Percentiles rank a stretch among this genome's conserved stretches.
phyloP scores from a whole-genome alignment of 2,888 invertebrate genomes.

The Drosophila putrida region DNA sequence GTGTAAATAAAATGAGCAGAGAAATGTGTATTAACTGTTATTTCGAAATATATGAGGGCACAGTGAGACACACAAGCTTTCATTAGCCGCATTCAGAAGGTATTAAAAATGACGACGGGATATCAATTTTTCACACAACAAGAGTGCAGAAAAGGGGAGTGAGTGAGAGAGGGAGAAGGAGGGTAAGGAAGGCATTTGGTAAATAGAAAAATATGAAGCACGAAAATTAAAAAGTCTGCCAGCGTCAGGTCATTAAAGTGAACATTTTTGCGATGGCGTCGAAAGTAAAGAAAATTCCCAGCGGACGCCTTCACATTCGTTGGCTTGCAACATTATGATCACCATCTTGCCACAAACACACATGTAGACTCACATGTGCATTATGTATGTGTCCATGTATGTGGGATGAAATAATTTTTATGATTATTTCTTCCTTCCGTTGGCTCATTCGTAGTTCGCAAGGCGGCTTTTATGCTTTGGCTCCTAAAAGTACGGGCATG shows the following conservation, averaged over 20 bases:
- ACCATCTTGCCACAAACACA: constrained; percentile 43
- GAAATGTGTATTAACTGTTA: constrained; percentile 61
- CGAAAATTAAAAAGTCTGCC: constrained; percentile 74
- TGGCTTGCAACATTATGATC: constrained; percentile 79
- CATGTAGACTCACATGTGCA: constrained; percentile 26
- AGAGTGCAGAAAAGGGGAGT: background rate
- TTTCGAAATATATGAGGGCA: constrained; percentile 54
- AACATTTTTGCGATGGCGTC: constrained; percentile 63
- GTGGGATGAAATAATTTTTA: constrained; percentile 82
- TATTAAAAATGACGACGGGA: constrained; percentile 70
- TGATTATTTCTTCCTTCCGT: constrained; percentile 84
- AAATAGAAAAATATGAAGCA: constrained; percentile 74
- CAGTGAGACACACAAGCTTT: constrained; percentile 50
- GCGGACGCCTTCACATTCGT: constrained; percentile 50
- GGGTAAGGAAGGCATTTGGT: constrained; percentile 19
- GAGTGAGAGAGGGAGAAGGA: background rate
- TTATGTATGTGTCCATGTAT: constrained; percentile 37
- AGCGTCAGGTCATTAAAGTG: constrained; percentile 69
- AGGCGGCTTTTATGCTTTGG: constrained; percentile 47
- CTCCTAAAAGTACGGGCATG: constrained; percentile 72
- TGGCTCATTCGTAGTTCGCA: constrained; percentile 32
- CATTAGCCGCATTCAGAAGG: constrained; percentile 69
- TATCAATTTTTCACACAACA: constrained; percentile 54
- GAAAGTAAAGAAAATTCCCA: constrained; percentile 70
- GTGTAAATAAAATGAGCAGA: constrained; percentile 37